Evolutionary conservation across 2,797 vertebrate genomes (phyloP).

Genomic region (Knipowitschia caucasica): DNA sequence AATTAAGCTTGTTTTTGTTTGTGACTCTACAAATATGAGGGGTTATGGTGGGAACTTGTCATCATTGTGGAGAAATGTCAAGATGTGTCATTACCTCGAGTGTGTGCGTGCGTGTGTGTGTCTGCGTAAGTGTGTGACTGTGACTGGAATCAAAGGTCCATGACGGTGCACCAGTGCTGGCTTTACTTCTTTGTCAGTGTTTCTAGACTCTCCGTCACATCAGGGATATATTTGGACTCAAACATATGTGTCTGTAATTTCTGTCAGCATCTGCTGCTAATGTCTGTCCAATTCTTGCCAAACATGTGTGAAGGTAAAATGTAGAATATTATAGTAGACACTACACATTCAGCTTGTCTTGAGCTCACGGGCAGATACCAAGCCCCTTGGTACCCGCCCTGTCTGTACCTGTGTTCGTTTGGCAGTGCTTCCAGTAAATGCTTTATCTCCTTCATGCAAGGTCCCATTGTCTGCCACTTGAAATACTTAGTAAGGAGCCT

Average conservation of each 20-base stretch:
- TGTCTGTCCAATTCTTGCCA: background rate
- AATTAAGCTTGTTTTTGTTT: conserved; percentile 27
- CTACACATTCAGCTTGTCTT: background rate
- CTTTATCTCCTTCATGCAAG: conserved; percentile 2
- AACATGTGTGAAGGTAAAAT: conserved; percentile 22
- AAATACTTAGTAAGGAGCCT: conserved; percentile 1
- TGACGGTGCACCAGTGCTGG: conserved; percentile 32
- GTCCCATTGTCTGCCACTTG: conserved; percentile 6
- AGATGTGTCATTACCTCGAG: conserved; percentile 53
- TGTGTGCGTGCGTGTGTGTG: conserved; percentile 19
- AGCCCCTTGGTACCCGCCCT: no score
- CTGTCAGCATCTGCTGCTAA: conserved; percentile 18
- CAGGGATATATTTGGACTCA: conserved; percentile 40
- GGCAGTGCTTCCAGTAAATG: conserved; percentile 1
- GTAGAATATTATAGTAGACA: background rate
- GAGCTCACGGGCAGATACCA: background rate
- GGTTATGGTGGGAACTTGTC: conserved; percentile 43
- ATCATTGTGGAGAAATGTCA: conserved; percentile 26
- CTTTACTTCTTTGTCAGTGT: conserved; percentile 36
- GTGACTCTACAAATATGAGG: conserved; percentile 26
- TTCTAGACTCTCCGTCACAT: conserved; percentile 34
- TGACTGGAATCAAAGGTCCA: conserved; percentile 42
- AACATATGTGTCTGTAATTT: conserved; percentile 13
- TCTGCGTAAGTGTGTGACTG: conserved; percentile 20
- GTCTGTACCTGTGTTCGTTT: conserved; percentile 1